Evolutionary conservation across 2,888 invertebrate genomes (phyloP).

Genomic region (Trichopoda pennipes): DNA sequence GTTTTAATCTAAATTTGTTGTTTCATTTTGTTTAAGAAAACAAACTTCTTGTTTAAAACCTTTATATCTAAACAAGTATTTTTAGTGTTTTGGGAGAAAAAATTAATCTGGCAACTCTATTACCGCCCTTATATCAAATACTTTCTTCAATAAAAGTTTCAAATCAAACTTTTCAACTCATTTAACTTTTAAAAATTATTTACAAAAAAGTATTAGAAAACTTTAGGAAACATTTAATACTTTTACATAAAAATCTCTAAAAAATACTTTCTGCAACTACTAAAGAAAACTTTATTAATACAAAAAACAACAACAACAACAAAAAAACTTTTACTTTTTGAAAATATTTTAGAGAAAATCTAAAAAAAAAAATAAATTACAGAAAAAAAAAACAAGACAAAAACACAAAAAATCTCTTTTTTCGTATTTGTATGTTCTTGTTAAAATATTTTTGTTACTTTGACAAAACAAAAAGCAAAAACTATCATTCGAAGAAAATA

Average conservation of each 20-base stretch:
- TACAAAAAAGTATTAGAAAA: too few species aligned
- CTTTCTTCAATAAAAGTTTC: too few species aligned
- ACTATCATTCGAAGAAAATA: conserved; percentile 80
- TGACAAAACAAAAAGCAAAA: conserved; percentile 73
- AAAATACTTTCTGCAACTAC: not conserved
- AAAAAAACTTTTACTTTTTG: too few species aligned
- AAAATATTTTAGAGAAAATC: conserved; percentile 40
- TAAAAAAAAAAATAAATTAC: conserved; percentile 61
- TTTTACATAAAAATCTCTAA: not conserved
- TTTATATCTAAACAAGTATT: too few species aligned
- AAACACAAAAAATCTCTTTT: conserved; percentile 79
- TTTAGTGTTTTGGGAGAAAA: too few species aligned
- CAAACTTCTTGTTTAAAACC: too few species aligned
- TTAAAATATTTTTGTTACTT: conserved; percentile 73
- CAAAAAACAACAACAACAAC: conserved; percentile 64
- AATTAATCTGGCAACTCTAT: too few species aligned
- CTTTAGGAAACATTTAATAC: not conserved
- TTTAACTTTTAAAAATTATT: too few species aligned
- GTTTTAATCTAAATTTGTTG: too few species aligned
- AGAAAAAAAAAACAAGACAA: conserved; percentile 48
- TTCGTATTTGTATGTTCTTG: conserved; percentile 81
- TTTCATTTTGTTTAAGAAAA: too few species aligned
- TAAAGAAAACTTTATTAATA: conserved; percentile 64
- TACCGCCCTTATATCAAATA: too few species aligned
- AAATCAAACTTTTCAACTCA: too few species aligned